A percentile compares a stretch with the other conserved stretches of the same genome.
Evolutionary conservation across 2,888 invertebrate species (phyloP).

Genomic region (Oscheius sp.): DNA sequence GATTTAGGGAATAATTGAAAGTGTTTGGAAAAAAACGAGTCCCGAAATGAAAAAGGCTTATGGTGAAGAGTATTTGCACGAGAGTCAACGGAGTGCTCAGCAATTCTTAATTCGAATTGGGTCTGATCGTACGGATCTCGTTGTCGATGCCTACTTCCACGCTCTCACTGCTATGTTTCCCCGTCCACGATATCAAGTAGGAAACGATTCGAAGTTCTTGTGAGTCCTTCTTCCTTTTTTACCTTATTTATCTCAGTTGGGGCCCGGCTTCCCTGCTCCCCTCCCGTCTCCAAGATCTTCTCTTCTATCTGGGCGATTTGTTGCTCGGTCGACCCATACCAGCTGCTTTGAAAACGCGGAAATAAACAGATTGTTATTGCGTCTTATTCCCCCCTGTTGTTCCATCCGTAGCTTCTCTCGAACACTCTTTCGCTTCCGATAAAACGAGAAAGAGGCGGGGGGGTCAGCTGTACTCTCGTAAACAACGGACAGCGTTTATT

Average conservation of each 20-base stretch:
- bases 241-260: conserved; percentile 34
- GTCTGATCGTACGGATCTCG: conserved; percentile 38
- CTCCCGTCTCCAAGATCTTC: conserved; percentile 43
- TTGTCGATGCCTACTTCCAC: conserved; percentile 64
- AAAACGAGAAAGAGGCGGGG: not conserved
- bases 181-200: conserved; percentile 56
- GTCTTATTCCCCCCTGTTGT: not conserved
- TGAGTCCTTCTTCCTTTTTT: not conserved
- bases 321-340: conserved; percentile 7
- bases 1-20: conserved; percentile 6
- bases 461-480: conserved; percentile 1
- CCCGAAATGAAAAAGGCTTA: conserved; percentile 40
- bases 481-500: not conserved
- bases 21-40: conserved; percentile 41
- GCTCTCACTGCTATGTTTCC: conserved; percentile 60
- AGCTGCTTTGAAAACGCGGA: conserved; percentile 2
- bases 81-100: conserved; percentile 31
- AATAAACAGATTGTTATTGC: conserved; percentile 9
- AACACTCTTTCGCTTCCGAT: not conserved
- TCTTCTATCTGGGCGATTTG: conserved; percentile 33
- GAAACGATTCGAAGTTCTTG: conserved; percentile 49
- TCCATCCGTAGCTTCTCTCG: no score
- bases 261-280: conserved; percentile 48
- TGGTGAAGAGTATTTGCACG: conserved; percentile 41
- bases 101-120: conserved; percentile 40